Evolutionary conservation across 1,140 invertebrate species (phyloP).

Genomic region (Orius insidiosus): DNA sequence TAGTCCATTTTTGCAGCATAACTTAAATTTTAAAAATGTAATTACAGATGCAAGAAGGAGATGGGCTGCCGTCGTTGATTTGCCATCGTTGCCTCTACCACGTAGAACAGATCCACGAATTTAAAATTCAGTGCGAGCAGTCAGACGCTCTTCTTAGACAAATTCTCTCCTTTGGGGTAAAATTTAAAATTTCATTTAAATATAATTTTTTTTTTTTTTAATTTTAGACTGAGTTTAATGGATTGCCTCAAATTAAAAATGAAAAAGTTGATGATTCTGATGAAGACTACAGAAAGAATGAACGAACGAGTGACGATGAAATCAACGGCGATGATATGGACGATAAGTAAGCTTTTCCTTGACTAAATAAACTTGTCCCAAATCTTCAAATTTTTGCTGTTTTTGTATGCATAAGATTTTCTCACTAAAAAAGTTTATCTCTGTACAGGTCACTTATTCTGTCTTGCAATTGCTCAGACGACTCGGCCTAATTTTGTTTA

Average conservation of each 20-base stretch:
- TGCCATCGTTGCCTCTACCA: conserved; percentile 23
- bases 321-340: background rate
- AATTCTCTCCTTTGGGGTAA: conserved; percentile 9
- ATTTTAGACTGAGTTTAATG: background rate
- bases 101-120: conserved; percentile 23
- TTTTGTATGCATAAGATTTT: too few relatives aligned
- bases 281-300: background rate
- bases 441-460: too few relatives aligned
- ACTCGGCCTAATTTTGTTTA: too few relatives aligned
- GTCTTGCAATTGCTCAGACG: too few relatives aligned
- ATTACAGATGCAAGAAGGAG: conserved; percentile 21
- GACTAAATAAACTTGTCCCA: too few relatives aligned
- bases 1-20: too few relatives aligned
- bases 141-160: conserved; percentile 20
- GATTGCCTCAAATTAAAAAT: background rate
- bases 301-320: background rate
- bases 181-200: too few relatives aligned
- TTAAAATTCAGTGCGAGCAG: conserved; percentile 23
- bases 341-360: too few relatives aligned
- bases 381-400: too few relatives aligned
- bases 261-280: background rate
- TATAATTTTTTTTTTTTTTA: background rate
- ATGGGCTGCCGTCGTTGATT: conserved; percentile 23
- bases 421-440: too few relatives aligned
- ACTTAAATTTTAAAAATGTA: too few relatives aligned